Evolutionary conservation across 2,888 invertebrate genomes (phyloP).

Genomic region (Dastarcus helophoroides): DNA sequence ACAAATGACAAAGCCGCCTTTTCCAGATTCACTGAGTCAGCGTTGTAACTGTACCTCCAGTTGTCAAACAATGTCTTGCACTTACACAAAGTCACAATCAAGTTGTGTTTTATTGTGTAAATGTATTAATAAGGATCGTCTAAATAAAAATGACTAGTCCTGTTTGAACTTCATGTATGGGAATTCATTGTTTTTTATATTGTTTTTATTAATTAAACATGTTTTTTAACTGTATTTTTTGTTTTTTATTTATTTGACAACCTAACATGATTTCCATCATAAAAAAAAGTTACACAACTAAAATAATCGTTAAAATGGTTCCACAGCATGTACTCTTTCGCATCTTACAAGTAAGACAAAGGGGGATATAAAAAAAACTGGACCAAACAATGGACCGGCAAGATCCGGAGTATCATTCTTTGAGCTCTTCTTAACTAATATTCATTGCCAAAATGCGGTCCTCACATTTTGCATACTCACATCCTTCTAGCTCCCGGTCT

Average conservation of each 20-base stretch:
- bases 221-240: conserved; percentile 3
- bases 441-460: too few species aligned
- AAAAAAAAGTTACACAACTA: neutral
- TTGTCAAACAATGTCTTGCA: conserved; percentile 13
- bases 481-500: too few species aligned
- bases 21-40: conserved; percentile 6
- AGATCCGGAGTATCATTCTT: conserved; percentile 1
- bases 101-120: conserved; percentile 11
- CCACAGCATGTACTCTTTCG: neutral
- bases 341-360: neutral
- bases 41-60: conserved; percentile 12
- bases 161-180: conserved; percentile 5
- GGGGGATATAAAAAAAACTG: conserved; percentile 3
- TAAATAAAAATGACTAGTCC: conserved; percentile 5
- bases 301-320: conserved; percentile 1
- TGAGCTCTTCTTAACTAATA: conserved; percentile 1
- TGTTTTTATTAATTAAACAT: neutral
- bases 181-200: conserved; percentile 2
- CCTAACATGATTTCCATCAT: neutral
- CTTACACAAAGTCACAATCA: conserved; percentile 11
- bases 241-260: conserved; percentile 3
- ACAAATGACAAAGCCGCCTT: conserved; percentile 11
- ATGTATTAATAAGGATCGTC: conserved; percentile 11
- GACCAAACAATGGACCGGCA: conserved; percentile 4
- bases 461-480: too few species aligned